Evolutionary conservation across 1,140 invertebrate species (phyloP), one percentile per base, ranked within the genome.

Genomic region (Sitophilus oryzae): DNA sequence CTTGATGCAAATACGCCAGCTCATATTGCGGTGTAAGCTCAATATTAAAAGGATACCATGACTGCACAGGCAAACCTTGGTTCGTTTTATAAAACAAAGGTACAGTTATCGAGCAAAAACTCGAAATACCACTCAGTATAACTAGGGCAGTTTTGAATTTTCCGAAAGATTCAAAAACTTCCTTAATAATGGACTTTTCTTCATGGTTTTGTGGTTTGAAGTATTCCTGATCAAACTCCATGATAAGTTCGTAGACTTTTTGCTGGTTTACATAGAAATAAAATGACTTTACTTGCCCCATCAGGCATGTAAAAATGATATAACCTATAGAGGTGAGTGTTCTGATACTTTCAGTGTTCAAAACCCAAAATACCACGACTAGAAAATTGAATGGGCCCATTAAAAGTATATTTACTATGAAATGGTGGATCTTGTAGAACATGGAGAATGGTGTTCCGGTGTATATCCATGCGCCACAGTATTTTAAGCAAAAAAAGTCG

Each of bases 11-110:
- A 16, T 52, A 52, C 18, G 35, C 49, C n/a, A 52, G 5, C 25
- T 52, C 23, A 42, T 42, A 42, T 3, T 40, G 5, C 5, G 18
- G n/a, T 20, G n/a, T 40, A 6, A 5, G 14, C 5, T 40, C 43
- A 3, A 44, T 15, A 44, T 44, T 11, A 11, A 52, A 52, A 14
- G 51, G 51, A 44, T 52, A 52, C 51, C 51, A 52, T 22, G 51
- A n/a, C 6, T 38, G 19, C 10, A 52, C 10, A 9, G 41, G 40
- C 3, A 52, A 22, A 14, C 23, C 40, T 15, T 40, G 14, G 9
- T 30, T 41, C 14, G 34, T 52, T 11, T 5, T n/a, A 45, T 52
- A 21, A 3, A 52, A 43, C 4, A 52, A 21, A 9, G 51, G 51
- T 18, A 15, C 44, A 14, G 14, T 5, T 40, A 40, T 6, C 14